These are phyloP conservation scores for Thalpophila matura DNA, from an alignment of 2,888 invertebrate genomes.

Conservation along the genomic window DNA sequence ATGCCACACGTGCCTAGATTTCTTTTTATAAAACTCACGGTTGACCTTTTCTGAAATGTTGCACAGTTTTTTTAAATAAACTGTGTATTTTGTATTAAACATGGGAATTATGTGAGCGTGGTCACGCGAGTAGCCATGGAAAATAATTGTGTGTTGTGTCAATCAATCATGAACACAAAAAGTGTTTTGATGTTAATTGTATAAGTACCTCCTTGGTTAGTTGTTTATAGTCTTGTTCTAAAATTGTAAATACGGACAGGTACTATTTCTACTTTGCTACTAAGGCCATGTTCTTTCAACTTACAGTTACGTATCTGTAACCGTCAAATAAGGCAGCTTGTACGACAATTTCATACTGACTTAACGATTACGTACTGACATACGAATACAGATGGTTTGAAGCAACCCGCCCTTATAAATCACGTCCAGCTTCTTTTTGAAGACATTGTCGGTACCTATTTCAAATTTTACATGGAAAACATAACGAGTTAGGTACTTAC, in stretches of 20 bases:
- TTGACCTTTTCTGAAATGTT: constrained; percentile 56
- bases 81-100: constrained; percentile 47
- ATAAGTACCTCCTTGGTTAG: constrained; percentile 25
- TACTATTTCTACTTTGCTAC: neutral
- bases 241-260: too few relatives aligned
- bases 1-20: constrained; percentile 58
- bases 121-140: constrained; percentile 56
- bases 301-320: too few relatives aligned
- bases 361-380: too few relatives aligned
- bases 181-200: constrained; percentile 49
- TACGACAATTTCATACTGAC: too few relatives aligned
- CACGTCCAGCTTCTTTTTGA: neutral
- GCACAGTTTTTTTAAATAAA: constrained; percentile 50
- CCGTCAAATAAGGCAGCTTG: too few relatives aligned
- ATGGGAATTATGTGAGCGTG: constrained; percentile 33
- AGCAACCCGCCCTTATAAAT: too few relatives aligned
- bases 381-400: too few relatives aligned
- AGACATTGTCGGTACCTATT: too few relatives aligned
- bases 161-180: constrained; percentile 59
- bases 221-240: constrained; percentile 10
- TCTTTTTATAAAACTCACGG: constrained; percentile 45
- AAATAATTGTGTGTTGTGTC: constrained; percentile 56
- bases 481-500: too few relatives aligned
- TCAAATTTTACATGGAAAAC: too few relatives aligned
- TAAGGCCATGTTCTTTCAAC: too few relatives aligned